Evolutionary conservation across 2,797 vertebrate species (phyloP), one percentile per base, ranked within the genome.

Genomic region (Otus scops): DNA sequence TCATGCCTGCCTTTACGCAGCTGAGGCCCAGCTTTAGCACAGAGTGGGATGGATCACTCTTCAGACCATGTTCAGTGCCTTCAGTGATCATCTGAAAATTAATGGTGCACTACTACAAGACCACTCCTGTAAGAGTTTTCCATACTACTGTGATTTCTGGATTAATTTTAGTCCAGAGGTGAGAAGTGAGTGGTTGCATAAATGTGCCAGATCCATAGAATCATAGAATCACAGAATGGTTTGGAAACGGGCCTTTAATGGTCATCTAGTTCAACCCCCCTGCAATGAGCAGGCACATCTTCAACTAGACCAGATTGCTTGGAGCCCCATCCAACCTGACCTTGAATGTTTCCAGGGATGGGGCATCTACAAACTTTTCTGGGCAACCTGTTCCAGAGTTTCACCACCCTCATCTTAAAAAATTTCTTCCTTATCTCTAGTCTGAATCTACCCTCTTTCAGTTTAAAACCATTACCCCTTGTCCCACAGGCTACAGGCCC

Each of bases 401-500:
- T 71, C 13, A 59, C 11, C 9, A 70, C 8, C 6, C 7, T 36
- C 28, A 19, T 1, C 0, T 0, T 32, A 48, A 79, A 89, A 50
- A 15, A 19, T 2, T 5, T 69, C 12, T 73, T 77, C 18, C 28
- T 73, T 61, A 13, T 16, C n/a, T 36, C 17, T 69, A 61, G 24
- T 76, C 32, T 54, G 13, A 82, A 85, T 63, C 1, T 13, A 26
- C 10, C 5, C 9, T 47, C 30, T 34, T 71, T 50, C 36, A 32
- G 27, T 63, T 75, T 75, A 26, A 78, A 84, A 32, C 15, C 23
- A 38, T 82, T 38, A 23, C 4, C 23, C 11, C 36, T 59, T 64
- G 39, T 60, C 11, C 7, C 77, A 15, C 38, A 0, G 0, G 0
- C 10, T 17, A 68, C n/a, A 74, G 51, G 21, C 2, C 14, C 30